phyloP scores from a whole-genome alignment of 2,888 invertebrate species.

The Horisme vitalbata region DNA sequence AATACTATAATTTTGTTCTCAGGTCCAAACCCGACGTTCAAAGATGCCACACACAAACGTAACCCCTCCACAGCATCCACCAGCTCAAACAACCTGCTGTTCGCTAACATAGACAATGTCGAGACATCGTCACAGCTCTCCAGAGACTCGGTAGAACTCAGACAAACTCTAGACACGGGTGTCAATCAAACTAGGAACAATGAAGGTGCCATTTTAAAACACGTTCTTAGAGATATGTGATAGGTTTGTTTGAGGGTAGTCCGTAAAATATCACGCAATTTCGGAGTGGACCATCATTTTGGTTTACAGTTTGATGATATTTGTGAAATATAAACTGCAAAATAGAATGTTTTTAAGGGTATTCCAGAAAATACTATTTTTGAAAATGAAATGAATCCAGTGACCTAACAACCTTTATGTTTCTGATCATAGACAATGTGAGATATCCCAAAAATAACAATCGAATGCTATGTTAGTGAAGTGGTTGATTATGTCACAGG shows the following conservation, averaged over 20 bases:
- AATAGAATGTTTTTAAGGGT: neutral
- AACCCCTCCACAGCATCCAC: conserved; percentile 67
- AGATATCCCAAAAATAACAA: no score
- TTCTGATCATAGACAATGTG: no score
- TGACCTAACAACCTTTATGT: no score
- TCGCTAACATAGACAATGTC: conserved; percentile 61
- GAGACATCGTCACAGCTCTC: conserved; percentile 63
- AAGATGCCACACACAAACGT: conserved; percentile 54
- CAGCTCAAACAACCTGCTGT: conserved; percentile 69
- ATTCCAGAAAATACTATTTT: no score
- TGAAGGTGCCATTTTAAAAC: conserved; percentile 74
- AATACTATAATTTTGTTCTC: conserved; percentile 7
- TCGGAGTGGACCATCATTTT: neutral
- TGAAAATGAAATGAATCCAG: no score
- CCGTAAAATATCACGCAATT: no score
- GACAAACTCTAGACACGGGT: conserved; percentile 60
- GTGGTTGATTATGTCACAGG: no score
- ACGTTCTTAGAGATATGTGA: conserved; percentile 74
- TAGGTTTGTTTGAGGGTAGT: no score
- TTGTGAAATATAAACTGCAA: conserved; percentile 1
- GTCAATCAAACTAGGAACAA: conserved; percentile 73
- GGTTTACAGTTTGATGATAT: conserved; percentile 10
- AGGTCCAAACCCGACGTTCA: conserved; percentile 56
- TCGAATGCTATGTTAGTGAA: no score
- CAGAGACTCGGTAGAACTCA: conserved; percentile 48